phyloP scores from a whole-genome alignment of 2,888 invertebrate species.

The Drosophila gaucha region DNA sequence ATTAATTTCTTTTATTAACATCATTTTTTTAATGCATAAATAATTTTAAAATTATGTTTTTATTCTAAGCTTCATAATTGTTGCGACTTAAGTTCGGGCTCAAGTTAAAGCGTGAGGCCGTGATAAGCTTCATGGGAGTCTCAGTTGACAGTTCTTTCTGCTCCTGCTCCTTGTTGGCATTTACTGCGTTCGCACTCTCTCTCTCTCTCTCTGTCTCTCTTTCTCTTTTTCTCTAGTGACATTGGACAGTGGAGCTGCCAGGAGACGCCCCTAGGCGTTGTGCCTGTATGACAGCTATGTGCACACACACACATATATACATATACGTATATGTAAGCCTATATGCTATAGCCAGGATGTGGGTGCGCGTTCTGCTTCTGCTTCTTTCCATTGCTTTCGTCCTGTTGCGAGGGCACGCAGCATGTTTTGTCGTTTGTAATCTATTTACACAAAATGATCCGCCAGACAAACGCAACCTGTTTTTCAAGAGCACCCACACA shows the following conservation, averaged over 20 bases:
- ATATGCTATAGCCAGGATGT: constrained; percentile 1
- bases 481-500: constrained; percentile 65
- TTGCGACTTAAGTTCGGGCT: neutral
- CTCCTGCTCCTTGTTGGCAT: neutral
- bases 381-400: constrained; percentile 4
- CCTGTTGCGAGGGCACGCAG: constrained; percentile 54
- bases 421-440: constrained; percentile 83
- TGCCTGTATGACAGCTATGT: constrained; percentile 23
- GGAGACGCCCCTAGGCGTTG: constrained; percentile 17
- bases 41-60: neutral
- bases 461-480: constrained; percentile 48
- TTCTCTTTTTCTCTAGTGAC: neutral
- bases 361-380: constrained; percentile 5
- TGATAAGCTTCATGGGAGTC: constrained; percentile 1
- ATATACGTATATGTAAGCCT: neutral
- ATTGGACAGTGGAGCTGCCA: constrained; percentile 4
- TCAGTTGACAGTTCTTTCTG: neutral
- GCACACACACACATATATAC: neutral
- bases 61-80: neutral
- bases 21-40: too few relatives aligned
- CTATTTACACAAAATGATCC: constrained; percentile 79
- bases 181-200: neutral
- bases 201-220: neutral
- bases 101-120: constrained; percentile 1
- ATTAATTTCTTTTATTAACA: too few relatives aligned